A percentile compares a stretch with the other conserved stretches of the same genome.
phyloP scores from a whole-genome alignment of 2,797 vertebrate genomes.

The Malacoraja senta region DNA sequence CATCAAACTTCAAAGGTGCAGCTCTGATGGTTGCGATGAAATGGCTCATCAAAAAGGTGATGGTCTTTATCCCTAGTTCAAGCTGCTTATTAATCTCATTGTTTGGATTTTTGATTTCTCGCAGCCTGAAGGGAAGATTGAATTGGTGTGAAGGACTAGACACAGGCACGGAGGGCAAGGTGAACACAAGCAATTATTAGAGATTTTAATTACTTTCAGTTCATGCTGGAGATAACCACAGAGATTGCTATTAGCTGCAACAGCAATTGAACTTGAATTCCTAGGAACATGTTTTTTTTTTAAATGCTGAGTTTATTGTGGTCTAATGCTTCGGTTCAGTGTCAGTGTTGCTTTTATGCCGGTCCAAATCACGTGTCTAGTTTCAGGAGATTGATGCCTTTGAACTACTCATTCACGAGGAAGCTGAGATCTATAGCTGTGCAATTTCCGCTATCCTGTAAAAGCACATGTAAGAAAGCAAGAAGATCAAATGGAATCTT shows the following conservation, averaged over 20 bases:
- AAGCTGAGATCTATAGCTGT: background rate
- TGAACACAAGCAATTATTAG: background rate
- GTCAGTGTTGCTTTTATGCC: too few species aligned
- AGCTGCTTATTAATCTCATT: background rate
- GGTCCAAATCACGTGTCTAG: background rate
- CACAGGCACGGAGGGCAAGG: background rate
- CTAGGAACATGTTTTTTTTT: too few species aligned
- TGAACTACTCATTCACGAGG: background rate
- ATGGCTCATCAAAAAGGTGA: background rate
- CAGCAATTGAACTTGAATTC: background rate
- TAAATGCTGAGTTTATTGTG: background rate
- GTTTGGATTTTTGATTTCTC: background rate
- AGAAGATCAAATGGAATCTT: too few species aligned
- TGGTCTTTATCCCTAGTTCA: background rate
- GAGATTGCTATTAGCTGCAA: background rate
- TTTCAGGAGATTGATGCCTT: background rate
- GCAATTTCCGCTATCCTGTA: background rate
- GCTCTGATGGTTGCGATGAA: background rate
- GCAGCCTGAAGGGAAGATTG: background rate
- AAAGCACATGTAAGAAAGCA: background rate
- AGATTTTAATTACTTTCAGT: slow-evolving; percentile 24
- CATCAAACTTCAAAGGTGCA: background rate
- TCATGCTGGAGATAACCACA: background rate
- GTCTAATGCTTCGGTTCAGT: background rate
- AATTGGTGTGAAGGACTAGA: background rate